Conservation (phyloP, 2,797 vertebrate genomes). For the Neosilurus hyrtlii region DNA sequence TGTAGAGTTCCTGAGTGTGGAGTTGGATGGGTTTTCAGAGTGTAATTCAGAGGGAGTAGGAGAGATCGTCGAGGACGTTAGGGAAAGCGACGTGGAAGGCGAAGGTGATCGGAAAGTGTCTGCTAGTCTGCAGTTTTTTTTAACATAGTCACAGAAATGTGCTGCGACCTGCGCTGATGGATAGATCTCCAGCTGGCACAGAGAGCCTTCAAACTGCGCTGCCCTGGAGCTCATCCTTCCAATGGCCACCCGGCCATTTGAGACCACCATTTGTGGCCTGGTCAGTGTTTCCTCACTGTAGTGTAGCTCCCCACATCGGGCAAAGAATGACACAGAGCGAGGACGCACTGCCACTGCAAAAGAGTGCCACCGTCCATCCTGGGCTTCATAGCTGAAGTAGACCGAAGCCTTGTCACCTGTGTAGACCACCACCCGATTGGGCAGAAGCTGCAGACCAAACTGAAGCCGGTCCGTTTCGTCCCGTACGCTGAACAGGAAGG, state of each 20-base stretch:
- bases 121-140: constrained; percentile 84
- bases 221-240: constrained; percentile 88
- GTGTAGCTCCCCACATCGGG: constrained; percentile 80
- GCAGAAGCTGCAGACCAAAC: constrained; percentile 91
- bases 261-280: constrained; percentile 72
- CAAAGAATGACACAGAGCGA: constrained; percentile 79
- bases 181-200: constrained; percentile 94
- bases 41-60: constrained; percentile 17
- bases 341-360: constrained; percentile 80
- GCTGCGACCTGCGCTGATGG: constrained; percentile 83
- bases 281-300: constrained; percentile 76
- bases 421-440: constrained; percentile 82
- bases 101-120: constrained; percentile 79
- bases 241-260: constrained; percentile 80
- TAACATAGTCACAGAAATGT: constrained; percentile 88
- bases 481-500: constrained; percentile 92
- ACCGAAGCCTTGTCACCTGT: constrained; percentile 80
- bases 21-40: constrained; percentile 50
- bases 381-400: constrained; percentile 83
- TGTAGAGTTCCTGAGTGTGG: constrained; percentile 44
- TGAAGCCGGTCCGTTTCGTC: constrained; percentile 78
- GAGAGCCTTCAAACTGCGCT: constrained; percentile 80
- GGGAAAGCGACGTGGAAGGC: constrained; percentile 35
- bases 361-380: constrained; percentile 83
- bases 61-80: constrained; percentile 31